Percentiles rank a stretch among this genome's conserved stretches.
These are phyloP conservation scores for Callionymus lyra DNA, from an alignment of 2,113 vertebrate genomes.

Conservation along the genomic window DNA sequence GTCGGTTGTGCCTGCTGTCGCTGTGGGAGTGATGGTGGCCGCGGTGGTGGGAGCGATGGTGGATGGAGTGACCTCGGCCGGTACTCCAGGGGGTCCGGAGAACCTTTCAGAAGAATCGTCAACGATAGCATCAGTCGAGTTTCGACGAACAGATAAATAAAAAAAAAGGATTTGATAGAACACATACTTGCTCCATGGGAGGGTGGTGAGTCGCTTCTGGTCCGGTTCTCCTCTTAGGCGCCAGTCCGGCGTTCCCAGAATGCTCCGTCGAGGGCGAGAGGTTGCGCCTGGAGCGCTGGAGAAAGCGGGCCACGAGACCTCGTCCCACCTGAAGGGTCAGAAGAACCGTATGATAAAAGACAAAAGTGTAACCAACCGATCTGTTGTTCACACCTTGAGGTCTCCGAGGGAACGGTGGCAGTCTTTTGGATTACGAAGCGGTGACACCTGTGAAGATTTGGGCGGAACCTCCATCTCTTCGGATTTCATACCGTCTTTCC, in stretches of 20 bases:
- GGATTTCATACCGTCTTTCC: slow-evolving; percentile 56
- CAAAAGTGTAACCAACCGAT: not conserved
- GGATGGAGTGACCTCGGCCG: slow-evolving; percentile 47
- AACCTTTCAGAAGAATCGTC: slow-evolving; percentile 61
- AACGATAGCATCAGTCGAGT: not conserved
- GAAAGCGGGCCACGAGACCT: slow-evolving; percentile 81
- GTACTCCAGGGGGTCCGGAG: slow-evolving; percentile 61
- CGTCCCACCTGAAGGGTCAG: slow-evolving; percentile 70
- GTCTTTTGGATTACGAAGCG: slow-evolving; percentile 66
- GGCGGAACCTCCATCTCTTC: slow-evolving; percentile 47
- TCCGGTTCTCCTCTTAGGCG: slow-evolving; percentile 65
- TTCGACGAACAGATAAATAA: not conserved
- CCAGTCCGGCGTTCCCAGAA: slow-evolving; percentile 59
- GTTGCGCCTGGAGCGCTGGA: slow-evolving; percentile 84
- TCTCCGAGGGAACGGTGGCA: slow-evolving; percentile 85
- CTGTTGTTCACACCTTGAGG: slow-evolving; percentile 71
- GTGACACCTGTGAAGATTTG: slow-evolving; percentile 60
- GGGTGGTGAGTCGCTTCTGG: slow-evolving; percentile 37
- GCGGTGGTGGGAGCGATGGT: slow-evolving; percentile 47
- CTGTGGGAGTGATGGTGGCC: slow-evolving; percentile 69
- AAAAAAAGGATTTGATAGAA: not conserved
- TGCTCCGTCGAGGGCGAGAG: slow-evolving; percentile 56
- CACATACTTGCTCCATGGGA: slow-evolving; percentile 63
- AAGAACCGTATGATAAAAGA: not conserved
- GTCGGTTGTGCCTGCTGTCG: slow-evolving; percentile 63